Base-by-base conservation (phyloP, 1,140 invertebrate species). In the Camponotus floridanus region DNA sequence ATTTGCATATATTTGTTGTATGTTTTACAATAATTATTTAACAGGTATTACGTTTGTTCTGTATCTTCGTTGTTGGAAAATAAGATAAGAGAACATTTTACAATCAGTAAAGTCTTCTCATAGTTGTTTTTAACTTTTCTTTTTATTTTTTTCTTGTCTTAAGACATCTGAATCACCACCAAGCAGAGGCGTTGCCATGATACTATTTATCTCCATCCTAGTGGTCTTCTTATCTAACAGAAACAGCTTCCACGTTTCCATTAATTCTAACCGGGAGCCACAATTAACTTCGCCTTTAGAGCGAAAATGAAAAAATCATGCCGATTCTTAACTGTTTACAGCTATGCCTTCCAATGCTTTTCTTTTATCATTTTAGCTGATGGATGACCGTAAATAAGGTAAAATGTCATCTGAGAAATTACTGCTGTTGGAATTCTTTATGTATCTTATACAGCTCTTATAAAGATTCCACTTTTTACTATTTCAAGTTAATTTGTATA, bases 131-230 rank as follows among this genome's bases (percentile, higher is more conserved):
- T 33, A 59, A 81, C 15, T 62, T 73, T 21, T 57, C 2, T 21
- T 21, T 8, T 0, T 83, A 81, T 83, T 83, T 83, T 73, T 83
- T 73, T n/a, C 31, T 48, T 48, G 39, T 61, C 39, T 18, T 61
- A 62, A 74, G 39, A 74, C 55, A n/a, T 73, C 79, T 81, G 51
- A 81, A 73, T 61, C 51, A 73, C 79, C 68, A 61, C 18, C 51
- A 39, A 61, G 39, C 42, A 39, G 21, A 70, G 36, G 21, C 61
- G 64, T 79, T 67, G 33, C 13, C 61, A 26, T 33, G 42, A 8
- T 80, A 80, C 26, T 79, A 85, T 80, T 85, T 85, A 85, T 85
- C 62, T 80, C 61, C 42, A 74, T 74, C 55, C 79, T 62, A 42
- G 26, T 55, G 68, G 74, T 45, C 39, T 57, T 13, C 48, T 85